phyloP scores from a whole-genome alignment of 2,888 invertebrate genomes.

The Epinotia demarniana region DNA sequence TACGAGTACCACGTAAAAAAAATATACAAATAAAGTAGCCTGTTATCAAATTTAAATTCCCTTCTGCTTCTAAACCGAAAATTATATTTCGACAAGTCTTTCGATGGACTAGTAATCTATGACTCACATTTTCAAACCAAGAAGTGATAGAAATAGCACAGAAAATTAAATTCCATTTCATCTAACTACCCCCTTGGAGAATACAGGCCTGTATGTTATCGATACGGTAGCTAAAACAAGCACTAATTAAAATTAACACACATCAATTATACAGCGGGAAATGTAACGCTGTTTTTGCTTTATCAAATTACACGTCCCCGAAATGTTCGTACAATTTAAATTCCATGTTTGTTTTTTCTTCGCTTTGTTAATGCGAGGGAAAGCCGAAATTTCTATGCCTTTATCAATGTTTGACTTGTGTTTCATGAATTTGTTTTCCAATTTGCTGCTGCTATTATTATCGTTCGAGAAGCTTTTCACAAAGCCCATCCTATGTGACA shows the following conservation, averaged over 20 bases:
- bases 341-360: slow-evolving; percentile 17
- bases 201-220: neutral
- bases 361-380: neutral
- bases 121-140: too few species aligned
- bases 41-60: too few species aligned
- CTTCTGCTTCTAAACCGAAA: too few species aligned
- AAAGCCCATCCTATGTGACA: too few species aligned
- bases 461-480: neutral
- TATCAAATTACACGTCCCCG: slow-evolving; percentile 17
- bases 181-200: too few species aligned
- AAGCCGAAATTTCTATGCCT: slow-evolving; percentile 1
- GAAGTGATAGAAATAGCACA: too few species aligned
- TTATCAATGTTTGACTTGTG: slow-evolving; percentile 1
- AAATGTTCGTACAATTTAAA: slow-evolving; percentile 18
- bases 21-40: too few species aligned
- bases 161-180: too few species aligned
- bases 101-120: too few species aligned
- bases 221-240: slow-evolving; percentile 16
- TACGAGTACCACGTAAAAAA: too few species aligned
- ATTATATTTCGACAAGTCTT: too few species aligned
- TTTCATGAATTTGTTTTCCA: slow-evolving; percentile 1
- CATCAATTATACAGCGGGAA: slow-evolving; percentile 7
- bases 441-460: neutral
- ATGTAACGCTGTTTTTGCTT: slow-evolving; percentile 15
- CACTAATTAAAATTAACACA: slow-evolving; percentile 11